Conservation (phyloP, 2,888 invertebrate species). For the Hymenopus coronatus region DNA sequence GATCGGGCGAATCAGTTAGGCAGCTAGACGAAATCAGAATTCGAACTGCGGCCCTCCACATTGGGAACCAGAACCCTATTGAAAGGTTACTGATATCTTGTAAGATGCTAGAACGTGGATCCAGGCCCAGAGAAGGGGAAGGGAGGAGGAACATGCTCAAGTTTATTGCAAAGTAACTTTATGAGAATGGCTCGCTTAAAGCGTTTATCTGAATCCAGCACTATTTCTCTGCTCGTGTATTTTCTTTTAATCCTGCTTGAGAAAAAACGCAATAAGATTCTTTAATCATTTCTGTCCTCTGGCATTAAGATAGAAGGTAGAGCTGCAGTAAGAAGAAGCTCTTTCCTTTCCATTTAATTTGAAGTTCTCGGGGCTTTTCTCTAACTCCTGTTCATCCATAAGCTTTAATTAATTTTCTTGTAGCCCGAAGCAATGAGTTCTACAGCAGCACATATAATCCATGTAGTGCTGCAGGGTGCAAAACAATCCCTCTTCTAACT, state of each 20-base stretch:
- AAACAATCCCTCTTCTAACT: background rate
- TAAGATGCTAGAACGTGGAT: no score
- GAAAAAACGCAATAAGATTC: background rate
- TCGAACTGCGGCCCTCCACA: no score
- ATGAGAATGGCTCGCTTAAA: background rate
- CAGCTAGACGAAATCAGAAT: no score
- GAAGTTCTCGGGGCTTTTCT: background rate
- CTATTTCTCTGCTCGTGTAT: background rate
- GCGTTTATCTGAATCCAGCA: background rate
- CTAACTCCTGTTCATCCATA: background rate
- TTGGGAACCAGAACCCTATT: no score
- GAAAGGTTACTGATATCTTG: no score
- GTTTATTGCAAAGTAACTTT: background rate
- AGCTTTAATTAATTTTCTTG: slow-evolving; percentile 18
- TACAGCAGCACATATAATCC: background rate
- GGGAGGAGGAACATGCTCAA: no score
- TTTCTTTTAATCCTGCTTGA: background rate
- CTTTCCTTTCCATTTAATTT: slow-evolving; percentile 19
- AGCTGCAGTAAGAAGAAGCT: background rate
- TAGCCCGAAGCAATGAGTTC: background rate
- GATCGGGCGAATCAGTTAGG: no score
- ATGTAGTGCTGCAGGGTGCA: background rate
- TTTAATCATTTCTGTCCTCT: slow-evolving; percentile 13
- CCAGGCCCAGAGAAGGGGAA: no score
- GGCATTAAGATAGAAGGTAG: background rate